Evolutionary conservation across 2,797 vertebrate species (phyloP).

Genomic region (Tragopan temminckii): DNA sequence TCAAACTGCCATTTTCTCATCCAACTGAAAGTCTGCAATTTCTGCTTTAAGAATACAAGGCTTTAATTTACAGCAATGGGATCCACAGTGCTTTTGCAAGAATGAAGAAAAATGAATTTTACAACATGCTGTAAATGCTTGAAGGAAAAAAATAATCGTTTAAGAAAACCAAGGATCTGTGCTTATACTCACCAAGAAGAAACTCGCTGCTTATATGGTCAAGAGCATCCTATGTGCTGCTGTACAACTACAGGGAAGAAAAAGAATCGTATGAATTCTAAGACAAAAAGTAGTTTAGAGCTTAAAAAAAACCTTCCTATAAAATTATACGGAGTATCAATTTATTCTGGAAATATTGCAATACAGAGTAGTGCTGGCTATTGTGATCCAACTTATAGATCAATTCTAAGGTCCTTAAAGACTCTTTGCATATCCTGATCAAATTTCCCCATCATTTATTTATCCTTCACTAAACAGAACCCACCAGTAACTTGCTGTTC

Average conservation of each 20-base stretch:
- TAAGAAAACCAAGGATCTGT: neutral
- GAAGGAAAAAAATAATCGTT: neutral
- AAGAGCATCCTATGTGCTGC: slow-evolving; percentile 15
- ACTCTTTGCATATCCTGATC: neutral
- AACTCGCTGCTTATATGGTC: neutral
- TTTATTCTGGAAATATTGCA: neutral
- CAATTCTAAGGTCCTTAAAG: neutral
- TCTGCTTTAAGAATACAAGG: neutral
- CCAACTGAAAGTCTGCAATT: neutral
- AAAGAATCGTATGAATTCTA: slow-evolving; percentile 14
- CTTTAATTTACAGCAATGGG: neutral
- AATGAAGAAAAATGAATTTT: neutral
- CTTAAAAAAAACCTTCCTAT: neutral
- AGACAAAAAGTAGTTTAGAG: neutral
- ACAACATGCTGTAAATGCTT: neutral
- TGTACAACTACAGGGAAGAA: neutral
- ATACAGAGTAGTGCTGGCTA: neutral
- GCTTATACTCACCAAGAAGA: slow-evolving; percentile 60
- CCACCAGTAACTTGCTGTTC: neutral
- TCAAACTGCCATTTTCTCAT: neutral
- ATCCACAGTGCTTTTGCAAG: neutral
- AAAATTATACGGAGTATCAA: neutral
- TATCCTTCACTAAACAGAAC: neutral
- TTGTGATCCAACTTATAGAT: neutral
- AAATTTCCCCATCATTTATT: neutral